Evolutionary conservation across 2,888 invertebrate genomes (phyloP), one percentile per base, ranked within the genome.

Genomic region (Hirtodrosophila cameraria): DNA sequence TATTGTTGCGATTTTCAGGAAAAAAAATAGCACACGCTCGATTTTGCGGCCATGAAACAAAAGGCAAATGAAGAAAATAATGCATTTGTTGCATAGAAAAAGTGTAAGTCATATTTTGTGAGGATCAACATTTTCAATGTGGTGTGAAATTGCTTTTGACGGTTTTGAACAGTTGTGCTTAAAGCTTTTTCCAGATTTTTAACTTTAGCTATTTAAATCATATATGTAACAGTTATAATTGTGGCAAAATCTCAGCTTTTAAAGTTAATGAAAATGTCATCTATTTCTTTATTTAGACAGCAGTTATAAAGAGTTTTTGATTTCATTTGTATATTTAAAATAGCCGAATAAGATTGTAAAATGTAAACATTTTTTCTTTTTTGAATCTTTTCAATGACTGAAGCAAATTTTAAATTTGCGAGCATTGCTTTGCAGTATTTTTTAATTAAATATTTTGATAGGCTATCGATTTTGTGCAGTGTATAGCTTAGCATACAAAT

Each of bases 31-130:
- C 31, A 13, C 49, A 49, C n/a, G 39, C 45, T 49, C 72, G 61
- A 67, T 67, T n/a, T 61, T 63, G 53, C 46, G 43, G 25, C 33
- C 31, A 9, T 52, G 53, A 46, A 58, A 54, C 41, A 41, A 53
- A 55, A 45, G 31, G 16, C 52, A 31, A 39, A 11, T 5, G 12
- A 27, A 27, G 42, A 41, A 38, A 30, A 50, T 43, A 53, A 54
- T 49, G 30, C 42, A 62, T 54, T 50, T 49, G 31, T 48, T 13
- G 27, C 41, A 23, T 20, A 41, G n/a, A n/a, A n/a, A n/a, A n/a
- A n/a, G n/a, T n/a, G n/a, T 23, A 39, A 33, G 39, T 46, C 13
- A 39, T 30, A 41, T 13, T 28, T 35, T 36, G 35, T 20, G 11
- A n/a, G 18, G n/a, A 11, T 8, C 28, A 53, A 27, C 13, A 28